Percentiles rank a stretch among this genome's conserved stretches.
Conservation (phyloP, 2,113 vertebrate genomes). For the Sus scrofa region T2T-Sscrofa CM000812.6:75517501-75518000, state of each 20-base stretch:
- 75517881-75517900: not conserved
- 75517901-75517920: not conserved
- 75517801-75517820: not conserved
- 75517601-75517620: constrained; percentile 3
- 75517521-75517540: not conserved
- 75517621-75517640: not conserved
- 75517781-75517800: not conserved
- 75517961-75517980: not conserved
- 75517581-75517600: not conserved
- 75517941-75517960: not conserved
- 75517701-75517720: not conserved
- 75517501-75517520: not conserved
- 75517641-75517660: not conserved
- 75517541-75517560: not conserved
- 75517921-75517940: not conserved
- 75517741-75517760: not conserved
- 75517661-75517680: constrained; percentile 8
- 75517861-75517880: not conserved
- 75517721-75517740: not conserved
- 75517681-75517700: not conserved
- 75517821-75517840: not conserved
- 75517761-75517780: not conserved
- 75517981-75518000: not conserved
- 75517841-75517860: not conserved
- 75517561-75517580: not conserved